Conservation (phyloP, 2,888 invertebrate species). For the Clistopyga incitator region DNA sequence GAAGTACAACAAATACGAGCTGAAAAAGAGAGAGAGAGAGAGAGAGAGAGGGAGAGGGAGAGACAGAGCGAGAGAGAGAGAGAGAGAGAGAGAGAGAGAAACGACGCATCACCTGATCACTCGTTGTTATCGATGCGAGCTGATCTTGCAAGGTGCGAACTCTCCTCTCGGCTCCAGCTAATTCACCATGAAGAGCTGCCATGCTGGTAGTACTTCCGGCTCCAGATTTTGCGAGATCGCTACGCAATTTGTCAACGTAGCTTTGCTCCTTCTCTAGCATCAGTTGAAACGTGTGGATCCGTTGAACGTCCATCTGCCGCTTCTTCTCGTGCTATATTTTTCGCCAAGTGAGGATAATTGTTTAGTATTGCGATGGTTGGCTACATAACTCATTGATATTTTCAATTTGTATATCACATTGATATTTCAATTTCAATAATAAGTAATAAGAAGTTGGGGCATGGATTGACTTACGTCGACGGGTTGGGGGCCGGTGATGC, state of each 20-base stretch:
- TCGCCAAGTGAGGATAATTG: not conserved
- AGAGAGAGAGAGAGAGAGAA: no score
- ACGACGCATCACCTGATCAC: conserved; percentile 78
- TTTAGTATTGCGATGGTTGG: not conserved
- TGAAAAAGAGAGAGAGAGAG: no score
- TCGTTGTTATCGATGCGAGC: conserved; percentile 82
- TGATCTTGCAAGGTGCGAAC: conserved; percentile 87
- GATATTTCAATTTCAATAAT: no score
- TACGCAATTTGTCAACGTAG: conserved; percentile 91
- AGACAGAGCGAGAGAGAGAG: no score
- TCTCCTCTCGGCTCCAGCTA: conserved; percentile 87
- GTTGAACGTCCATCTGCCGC: conserved; percentile 92
- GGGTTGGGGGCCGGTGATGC: conserved; percentile 94
- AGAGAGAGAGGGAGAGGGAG: no score
- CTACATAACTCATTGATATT: no score
- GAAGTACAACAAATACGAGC: no score
- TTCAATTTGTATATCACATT: conserved; percentile 25
- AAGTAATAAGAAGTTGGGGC: not conserved
- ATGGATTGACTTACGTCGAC: conserved; percentile 91
- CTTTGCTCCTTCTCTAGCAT: conserved; percentile 96
- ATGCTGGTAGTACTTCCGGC: conserved; percentile 82
- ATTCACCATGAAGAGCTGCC: conserved; percentile 84
- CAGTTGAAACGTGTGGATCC: conserved; percentile 93
- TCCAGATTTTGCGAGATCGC: conserved; percentile 86
- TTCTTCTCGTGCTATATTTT: conserved; percentile 92